Base-by-base conservation (phyloP, 2,797 vertebrate species). In the Cacajao melanocephalus region DNA sequence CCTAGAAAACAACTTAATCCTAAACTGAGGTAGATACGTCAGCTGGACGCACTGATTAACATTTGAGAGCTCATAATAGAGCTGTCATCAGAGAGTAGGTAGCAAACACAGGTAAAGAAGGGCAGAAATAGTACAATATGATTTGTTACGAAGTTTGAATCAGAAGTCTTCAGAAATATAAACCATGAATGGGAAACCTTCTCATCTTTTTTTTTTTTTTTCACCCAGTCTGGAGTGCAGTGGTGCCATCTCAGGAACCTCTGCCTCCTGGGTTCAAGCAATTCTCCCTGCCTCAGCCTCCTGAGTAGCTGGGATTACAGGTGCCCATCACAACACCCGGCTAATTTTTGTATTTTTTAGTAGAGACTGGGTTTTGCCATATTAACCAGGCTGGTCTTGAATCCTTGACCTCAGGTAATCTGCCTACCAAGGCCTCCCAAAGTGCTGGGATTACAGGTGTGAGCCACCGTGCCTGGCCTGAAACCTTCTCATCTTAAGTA, bases 401-500 rank as follows among this genome's bases (percentile, higher is more conserved):
- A 55, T 55, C 15, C 61, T 30, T 64, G 61, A 33, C 30, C 30
- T 64, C 61, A 33, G 61, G 61, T 64, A 7, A 33, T 64, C 61
- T 64, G 30, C 61, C 61, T 14, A 15, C 3, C 30, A 33, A 4
- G 3, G 14, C 14, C 30, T 64, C 61, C 30, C 61, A 33, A 64
- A 64, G 30, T 64, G 14, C 30, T 64, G 14, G 7, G 3, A 64
- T 64, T 64, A 33, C 30, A 64, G 30, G 30, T 64, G 61, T 17
- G 61, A 33, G 61, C 14, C 30, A 64, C 61, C 3, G 33, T 0
- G 30, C 30, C 30, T 0, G 1, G 30, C 7, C 3, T 39, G 19
- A 79, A 46, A 67, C 88, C 24, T 67, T 79, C 36, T 92, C n/a
- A 73, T 3, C 0, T 1, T 19, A 28, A 73, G 28, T 73, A 73